These are phyloP conservation scores for Shinisaurus crocodilurus DNA, from an alignment of 2,113 vertebrate species.

Conservation along the genomic window DNA sequence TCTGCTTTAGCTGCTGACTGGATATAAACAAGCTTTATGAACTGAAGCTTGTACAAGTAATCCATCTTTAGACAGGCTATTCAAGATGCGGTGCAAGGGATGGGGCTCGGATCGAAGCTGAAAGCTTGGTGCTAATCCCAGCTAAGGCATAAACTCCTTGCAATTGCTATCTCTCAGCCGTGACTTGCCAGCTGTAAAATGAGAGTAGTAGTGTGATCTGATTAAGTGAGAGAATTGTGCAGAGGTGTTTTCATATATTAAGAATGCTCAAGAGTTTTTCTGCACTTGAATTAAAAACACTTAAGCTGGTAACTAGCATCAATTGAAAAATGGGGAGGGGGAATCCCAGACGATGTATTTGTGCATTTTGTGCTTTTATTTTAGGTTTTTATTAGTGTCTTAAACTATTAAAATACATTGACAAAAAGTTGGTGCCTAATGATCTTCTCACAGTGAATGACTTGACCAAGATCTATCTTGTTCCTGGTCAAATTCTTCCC, in stretches of 20 bases:
- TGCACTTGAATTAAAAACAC: not conserved
- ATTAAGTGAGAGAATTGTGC: not conserved
- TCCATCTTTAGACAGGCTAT: not conserved
- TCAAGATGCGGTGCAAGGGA: not conserved
- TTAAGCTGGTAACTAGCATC: not conserved
- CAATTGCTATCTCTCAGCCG: not conserved
- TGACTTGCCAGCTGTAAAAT: not conserved
- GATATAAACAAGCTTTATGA: not conserved
- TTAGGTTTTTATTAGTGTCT: not conserved
- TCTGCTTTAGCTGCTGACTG: not conserved
- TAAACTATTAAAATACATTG: not conserved
- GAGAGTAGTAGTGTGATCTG: not conserved
- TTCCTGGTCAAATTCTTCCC: not conserved
- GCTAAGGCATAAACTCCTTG: not conserved
- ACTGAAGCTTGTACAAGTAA: not conserved
- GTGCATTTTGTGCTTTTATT: not conserved
- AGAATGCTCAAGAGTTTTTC: not conserved
- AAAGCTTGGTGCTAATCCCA: not conserved
- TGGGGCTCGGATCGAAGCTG: not conserved
- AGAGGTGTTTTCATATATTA: not conserved
- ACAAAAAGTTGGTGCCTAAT: not conserved
- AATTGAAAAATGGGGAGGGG: not conserved
- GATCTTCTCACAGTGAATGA: not conserved
- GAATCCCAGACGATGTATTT: not conserved
- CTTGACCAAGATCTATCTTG: not conserved